Percentiles rank a stretch among this genome's conserved stretches.
These are phyloP conservation scores for Leuciscus idus DNA, from an alignment of 2,113 vertebrate species.

Conservation along the genomic window DNA sequence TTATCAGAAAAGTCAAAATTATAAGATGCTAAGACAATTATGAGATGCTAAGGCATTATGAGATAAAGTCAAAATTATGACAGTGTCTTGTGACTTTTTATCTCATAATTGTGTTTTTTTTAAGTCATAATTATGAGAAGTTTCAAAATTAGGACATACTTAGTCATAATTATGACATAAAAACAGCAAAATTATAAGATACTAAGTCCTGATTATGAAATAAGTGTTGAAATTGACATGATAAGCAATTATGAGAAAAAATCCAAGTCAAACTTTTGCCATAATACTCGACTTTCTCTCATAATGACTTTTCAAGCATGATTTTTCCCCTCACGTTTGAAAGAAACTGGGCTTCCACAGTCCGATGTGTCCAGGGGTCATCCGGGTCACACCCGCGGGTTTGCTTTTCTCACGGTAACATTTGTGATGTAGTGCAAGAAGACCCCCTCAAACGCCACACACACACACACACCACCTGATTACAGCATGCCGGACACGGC, in stretches of 20 bases:
- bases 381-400: not conserved
- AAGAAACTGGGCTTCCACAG: not conserved
- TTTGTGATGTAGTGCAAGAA: not conserved
- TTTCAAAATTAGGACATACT: too few relatives aligned
- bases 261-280: not conserved
- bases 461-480: constrained; percentile 24
- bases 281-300: not conserved
- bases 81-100: too few relatives aligned
- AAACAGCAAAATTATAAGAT: not conserved
- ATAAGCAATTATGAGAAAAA: not conserved
- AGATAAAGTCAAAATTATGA: too few relatives aligned
- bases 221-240: not conserved
- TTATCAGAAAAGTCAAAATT: too few relatives aligned
- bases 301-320: not conserved
- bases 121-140: too few relatives aligned
- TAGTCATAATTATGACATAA: not conserved
- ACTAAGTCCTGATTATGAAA: not conserved
- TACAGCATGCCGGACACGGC: constrained; percentile 54
- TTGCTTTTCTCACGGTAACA: not conserved
- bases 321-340: too few relatives aligned
- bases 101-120: too few relatives aligned
- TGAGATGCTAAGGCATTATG: too few relatives aligned
- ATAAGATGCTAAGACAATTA: too few relatives aligned
- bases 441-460: not conserved
- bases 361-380: not conserved